Evolutionary conservation across 2,888 invertebrate species (phyloP), one percentile per base, ranked within the genome.

Genomic region (Hyppa rectilinea): DNA sequence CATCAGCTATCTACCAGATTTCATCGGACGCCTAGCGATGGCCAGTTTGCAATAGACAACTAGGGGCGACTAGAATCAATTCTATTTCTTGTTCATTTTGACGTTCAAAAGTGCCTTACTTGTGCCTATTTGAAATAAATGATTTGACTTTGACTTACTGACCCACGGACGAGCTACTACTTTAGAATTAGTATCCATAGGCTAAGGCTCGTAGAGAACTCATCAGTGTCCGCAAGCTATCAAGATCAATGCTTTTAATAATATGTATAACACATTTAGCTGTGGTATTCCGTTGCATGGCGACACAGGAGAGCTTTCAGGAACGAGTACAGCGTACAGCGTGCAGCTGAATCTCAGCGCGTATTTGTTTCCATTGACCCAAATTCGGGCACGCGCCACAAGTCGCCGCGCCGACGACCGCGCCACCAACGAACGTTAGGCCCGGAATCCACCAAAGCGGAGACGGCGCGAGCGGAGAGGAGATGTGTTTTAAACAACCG

Each of bases 341-440:
- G 38, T 58, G 34, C 68, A 65, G 65, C 68, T 71, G 53, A 65
- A 69, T 85, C 81, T 82, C 81, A 78, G 80, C 71, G 65, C 62
- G 85, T 85, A 89, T 89, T 88, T 88, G 83, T 88, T 86, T 85
- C 78, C 69, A 89, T 87, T 89, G 87, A 85, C 88, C 89, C 68
- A 83, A 71, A 83, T 89, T 58, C 58, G 62, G 38, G 65, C 50
- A 20, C 31, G 49, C 73, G 73, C 64, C 61, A 66, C 43, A 17
- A 14, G 45, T 50, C 29, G 34, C 60, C 66, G 55, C 43, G 60
- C 55, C 68, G 20, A 29, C 43, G 20, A 14, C 23, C 5, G 40
- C n/a, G 49, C 65, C 12, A 40, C 34, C 43, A 2, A 2, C 17
- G 14, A 12, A 40, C 23, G 7, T 12, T 26, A 47, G n/a, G n/a